Conservation (phyloP, 2,113 vertebrate species). For the Rhodinocichla rosea region DNA sequence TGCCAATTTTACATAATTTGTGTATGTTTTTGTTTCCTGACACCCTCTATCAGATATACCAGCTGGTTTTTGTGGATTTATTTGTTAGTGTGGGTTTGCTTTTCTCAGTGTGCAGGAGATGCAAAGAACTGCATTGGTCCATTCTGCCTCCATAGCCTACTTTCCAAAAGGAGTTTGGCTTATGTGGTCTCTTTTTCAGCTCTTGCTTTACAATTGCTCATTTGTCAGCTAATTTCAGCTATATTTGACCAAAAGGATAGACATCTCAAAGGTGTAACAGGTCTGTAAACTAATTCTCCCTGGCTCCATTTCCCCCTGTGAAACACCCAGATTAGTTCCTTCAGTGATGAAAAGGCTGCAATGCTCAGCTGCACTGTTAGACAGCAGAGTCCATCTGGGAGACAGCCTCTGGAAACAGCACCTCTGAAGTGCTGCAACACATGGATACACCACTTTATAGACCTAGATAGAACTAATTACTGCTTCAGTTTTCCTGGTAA, state of each 20-base stretch:
- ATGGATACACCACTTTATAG: fast-evolving
- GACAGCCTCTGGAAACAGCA: background rate
- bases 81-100: background rate
- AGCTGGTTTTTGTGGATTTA: background rate
- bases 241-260: background rate
- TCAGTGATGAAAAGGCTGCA: background rate
- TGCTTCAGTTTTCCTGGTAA: background rate
- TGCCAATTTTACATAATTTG: background rate
- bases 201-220: background rate
- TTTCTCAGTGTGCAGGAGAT: background rate
- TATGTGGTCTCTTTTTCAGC: background rate
- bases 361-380: fast-evolving
- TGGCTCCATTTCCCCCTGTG: background rate
- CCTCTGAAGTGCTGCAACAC: background rate
- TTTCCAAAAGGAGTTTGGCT: background rate
- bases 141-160: background rate
- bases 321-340: background rate
- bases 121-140: background rate
- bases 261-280: background rate
- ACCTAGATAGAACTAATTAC: background rate
- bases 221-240: background rate
- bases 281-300: background rate
- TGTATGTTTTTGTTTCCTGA: background rate
- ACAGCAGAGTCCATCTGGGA: background rate
- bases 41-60: background rate